A percentile compares a stretch with the other conserved stretches of the same genome.
Evolutionary conservation across 2,797 vertebrate species (phyloP).

Genomic region (Dryobates pubescens): DNA sequence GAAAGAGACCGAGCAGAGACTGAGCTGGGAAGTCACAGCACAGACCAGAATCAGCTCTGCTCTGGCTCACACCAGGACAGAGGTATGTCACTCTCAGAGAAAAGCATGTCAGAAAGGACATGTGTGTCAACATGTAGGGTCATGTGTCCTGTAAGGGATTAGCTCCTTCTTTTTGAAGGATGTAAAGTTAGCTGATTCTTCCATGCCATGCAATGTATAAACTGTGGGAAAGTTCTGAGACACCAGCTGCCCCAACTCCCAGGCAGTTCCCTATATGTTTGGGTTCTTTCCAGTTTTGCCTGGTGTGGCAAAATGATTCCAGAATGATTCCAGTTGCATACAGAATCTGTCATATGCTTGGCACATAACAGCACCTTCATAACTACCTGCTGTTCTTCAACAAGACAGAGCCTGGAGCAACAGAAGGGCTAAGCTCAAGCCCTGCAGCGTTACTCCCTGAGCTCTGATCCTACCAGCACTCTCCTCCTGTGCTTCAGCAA

Average conservation of each 20-base stretch:
- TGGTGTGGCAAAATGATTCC: background rate
- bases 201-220: background rate
- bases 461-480: background rate
- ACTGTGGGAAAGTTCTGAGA: background rate
- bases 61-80: no score
- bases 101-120: background rate
- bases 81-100: background rate
- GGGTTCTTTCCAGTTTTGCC: background rate
- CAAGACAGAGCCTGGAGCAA: background rate
- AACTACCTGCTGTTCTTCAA: background rate
- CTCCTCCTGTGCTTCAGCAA: background rate
- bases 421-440: background rate
- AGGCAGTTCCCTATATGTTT: background rate
- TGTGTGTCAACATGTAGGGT: background rate
- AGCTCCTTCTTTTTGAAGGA: background rate
- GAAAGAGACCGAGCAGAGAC: no score
- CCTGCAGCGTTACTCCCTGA: background rate
- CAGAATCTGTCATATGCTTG: background rate
- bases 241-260: background rate
- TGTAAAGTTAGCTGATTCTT: background rate
- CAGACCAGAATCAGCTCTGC: no score
- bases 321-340: background rate
- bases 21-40: no score
- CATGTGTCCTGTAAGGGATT: background rate
- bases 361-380: background rate